phyloP scores from a whole-genome alignment of 2,113 vertebrate genomes.

The Phaethon lepturus region DNA sequence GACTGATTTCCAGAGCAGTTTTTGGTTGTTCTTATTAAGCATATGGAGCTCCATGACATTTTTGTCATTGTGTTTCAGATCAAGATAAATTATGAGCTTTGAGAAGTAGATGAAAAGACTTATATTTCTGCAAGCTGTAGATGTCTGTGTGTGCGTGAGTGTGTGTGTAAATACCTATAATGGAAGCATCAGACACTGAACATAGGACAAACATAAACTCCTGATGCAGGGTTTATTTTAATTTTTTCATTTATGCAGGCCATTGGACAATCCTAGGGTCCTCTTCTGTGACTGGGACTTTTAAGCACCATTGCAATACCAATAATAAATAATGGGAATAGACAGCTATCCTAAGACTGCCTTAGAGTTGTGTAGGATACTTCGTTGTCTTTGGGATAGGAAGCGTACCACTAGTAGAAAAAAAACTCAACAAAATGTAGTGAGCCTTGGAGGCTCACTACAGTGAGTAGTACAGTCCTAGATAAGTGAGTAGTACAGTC shows the following conservation, averaged over 20 bases:
- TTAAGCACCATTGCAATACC: background rate
- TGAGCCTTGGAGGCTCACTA: background rate
- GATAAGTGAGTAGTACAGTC: background rate
- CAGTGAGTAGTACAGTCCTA: background rate
- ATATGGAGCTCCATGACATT: background rate
- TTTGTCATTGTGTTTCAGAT: background rate
- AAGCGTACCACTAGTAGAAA: background rate
- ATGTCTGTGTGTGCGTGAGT: fast-evolving
- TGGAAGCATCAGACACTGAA: background rate
- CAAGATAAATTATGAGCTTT: background rate
- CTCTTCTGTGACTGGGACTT: background rate
- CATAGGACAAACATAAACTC: background rate
- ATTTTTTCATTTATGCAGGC: background rate
- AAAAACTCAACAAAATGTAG: background rate
- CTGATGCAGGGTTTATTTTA: background rate
- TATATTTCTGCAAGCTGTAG: background rate
- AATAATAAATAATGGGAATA: background rate
- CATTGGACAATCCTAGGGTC: background rate
- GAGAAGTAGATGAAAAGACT: background rate
- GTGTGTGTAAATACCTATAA: background rate
- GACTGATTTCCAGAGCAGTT: background rate
- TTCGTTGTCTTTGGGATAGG: background rate
- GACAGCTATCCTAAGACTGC: background rate
- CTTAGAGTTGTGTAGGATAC: background rate
- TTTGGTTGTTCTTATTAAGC: background rate